These are phyloP conservation scores for Pseudococcus longispinus DNA, from an alignment of 2,888 invertebrate species.

Conservation along the genomic window DNA sequence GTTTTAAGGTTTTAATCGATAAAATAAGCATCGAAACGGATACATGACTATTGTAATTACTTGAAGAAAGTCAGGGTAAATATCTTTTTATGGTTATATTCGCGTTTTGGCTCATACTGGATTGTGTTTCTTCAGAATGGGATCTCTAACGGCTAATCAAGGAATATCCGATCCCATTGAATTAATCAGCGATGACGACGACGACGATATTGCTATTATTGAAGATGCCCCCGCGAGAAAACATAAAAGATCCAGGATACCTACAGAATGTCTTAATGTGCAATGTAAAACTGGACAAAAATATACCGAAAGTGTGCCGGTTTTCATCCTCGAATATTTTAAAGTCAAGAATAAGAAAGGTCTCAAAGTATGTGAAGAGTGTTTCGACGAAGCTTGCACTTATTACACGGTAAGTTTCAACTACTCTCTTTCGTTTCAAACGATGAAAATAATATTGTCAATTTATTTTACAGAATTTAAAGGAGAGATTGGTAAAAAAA, in stretches of 20 bases:
- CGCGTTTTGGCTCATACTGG: too few species aligned
- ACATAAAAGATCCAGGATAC: neutral
- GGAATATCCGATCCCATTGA: neutral
- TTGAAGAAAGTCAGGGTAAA: too few species aligned
- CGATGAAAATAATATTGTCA: neutral
- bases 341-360: constrained; percentile 63
- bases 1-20: too few species aligned
- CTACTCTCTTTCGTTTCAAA: neutral
- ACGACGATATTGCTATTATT: neutral
- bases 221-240: neutral
- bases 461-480: constrained; percentile 58
- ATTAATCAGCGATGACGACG: constrained; percentile 1
- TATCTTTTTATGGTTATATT: too few species aligned
- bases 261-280: constrained; percentile 30
- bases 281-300: constrained; percentile 33
- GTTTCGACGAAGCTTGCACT: constrained; percentile 62
- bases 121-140: neutral
- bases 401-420: constrained; percentile 62
- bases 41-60: too few species aligned
- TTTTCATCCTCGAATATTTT: constrained; percentile 63
- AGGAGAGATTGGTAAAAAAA: constrained; percentile 58
- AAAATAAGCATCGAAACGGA: too few species aligned
- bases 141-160: neutral
- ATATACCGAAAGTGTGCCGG: constrained; percentile 38
- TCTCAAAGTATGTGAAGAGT: constrained; percentile 64